Evolutionary conservation across 2,113 vertebrate genomes (phyloP).

Genomic region (Guaruba guarouba): DNA sequence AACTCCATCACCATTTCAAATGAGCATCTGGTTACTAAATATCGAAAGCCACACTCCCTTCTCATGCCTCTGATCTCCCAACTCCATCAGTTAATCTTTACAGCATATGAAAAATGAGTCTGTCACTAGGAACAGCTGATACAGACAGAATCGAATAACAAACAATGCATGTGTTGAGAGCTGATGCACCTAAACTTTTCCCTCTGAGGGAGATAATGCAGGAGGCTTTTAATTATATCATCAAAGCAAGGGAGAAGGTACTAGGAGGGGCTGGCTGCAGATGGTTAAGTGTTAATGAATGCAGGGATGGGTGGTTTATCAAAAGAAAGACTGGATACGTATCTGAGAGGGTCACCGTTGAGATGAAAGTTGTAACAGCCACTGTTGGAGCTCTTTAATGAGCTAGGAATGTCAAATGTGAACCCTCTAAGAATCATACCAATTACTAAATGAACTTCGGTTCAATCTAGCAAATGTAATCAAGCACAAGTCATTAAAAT

Average conservation of each 20-base stretch:
- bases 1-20: conserved; percentile 54
- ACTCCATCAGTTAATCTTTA: conserved; percentile 48
- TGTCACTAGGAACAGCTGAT: background rate
- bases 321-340: conserved; percentile 37
- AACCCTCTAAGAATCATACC: conserved; percentile 20
- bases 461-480: conserved; percentile 54
- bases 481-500: conserved; percentile 61
- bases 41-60: background rate
- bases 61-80: conserved; percentile 48
- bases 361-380: conserved; percentile 47
- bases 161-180: background rate
- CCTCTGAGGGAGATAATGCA: conserved; percentile 18
- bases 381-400: conserved; percentile 54
- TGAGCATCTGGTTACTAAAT: conserved; percentile 58
- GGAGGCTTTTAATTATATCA: conserved; percentile 47
- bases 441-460: conserved; percentile 39
- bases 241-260: conserved; percentile 52
- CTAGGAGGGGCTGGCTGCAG: conserved; percentile 48
- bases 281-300: conserved; percentile 55
- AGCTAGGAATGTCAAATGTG: conserved; percentile 37
- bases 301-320: conserved; percentile 39
- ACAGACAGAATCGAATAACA: background rate
- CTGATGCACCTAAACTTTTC: conserved; percentile 2
- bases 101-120: conserved; percentile 49
- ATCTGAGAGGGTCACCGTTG: conserved; percentile 26